Evolutionary conservation across 2,113 vertebrate species (phyloP).

Genomic region (Ophiodon elongatus): DNA sequence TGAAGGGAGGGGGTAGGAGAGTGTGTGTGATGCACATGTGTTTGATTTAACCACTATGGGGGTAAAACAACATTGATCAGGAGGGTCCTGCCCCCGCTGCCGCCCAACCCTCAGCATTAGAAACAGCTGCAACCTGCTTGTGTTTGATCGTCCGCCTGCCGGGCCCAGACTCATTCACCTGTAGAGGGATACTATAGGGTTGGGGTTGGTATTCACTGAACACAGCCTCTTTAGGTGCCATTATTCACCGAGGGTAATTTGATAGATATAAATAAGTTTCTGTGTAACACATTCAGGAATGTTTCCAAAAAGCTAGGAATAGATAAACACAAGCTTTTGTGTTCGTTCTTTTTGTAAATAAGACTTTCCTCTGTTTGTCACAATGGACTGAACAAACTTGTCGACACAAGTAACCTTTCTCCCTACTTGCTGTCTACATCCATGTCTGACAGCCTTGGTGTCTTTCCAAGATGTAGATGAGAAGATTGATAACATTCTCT

Average conservation of each 20-base stretch:
- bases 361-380: not conserved
- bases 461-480: too few relatives aligned
- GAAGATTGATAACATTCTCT: not conserved
- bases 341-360: not conserved
- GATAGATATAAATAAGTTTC: not conserved
- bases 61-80: conserved; percentile 69
- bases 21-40: conserved; percentile 64
- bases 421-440: not conserved
- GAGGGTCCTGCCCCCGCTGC: conserved; percentile 53
- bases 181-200: not conserved
- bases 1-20: conserved; percentile 27
- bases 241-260: not conserved
- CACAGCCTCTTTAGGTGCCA: not conserved
- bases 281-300: not conserved
- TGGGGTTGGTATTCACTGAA: not conserved
- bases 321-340: not conserved
- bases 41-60: conserved; percentile 65
- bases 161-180: conserved; percentile 49
- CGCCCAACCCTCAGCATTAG: conserved; percentile 42
- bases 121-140: conserved; percentile 64
- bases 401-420: not conserved
- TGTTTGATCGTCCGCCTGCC: conserved; percentile 19
- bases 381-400: not conserved
- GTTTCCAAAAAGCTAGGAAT: not conserved
- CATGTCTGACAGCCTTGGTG: not conserved